phyloP scores from a whole-genome alignment of 2,113 vertebrate species.

The Eulacestoma nigropectus region DNA sequence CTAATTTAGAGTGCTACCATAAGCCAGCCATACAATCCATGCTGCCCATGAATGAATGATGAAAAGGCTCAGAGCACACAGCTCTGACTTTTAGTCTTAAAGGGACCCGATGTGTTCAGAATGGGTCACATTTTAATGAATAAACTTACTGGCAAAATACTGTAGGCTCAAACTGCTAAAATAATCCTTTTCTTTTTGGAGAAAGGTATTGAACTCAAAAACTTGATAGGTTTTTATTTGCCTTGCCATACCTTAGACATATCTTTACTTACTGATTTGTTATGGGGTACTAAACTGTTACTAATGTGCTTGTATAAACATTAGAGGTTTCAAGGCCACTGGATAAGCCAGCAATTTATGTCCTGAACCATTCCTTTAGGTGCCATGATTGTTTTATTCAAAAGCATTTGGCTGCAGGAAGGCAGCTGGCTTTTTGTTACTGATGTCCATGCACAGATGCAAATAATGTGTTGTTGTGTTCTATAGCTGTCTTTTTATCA shows the following conservation, averaged over 20 bases:
- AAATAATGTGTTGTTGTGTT: not conserved
- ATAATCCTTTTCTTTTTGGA: not conserved
- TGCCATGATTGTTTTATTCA: conserved; percentile 26
- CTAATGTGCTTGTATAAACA: not conserved
- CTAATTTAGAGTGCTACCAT: conserved; percentile 61
- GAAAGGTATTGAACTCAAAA: not conserved
- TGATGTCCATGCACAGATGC: not conserved
- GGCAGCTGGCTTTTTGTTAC: conserved; percentile 7
- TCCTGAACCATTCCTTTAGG: conserved; percentile 27
- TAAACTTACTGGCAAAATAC: not conserved
- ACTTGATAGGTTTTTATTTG: not conserved
- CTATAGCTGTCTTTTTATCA: not conserved
- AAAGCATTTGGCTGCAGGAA: conserved; percentile 4
- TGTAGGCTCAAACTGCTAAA: not conserved
- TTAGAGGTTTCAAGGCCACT: not conserved
- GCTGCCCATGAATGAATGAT: conserved; percentile 60
- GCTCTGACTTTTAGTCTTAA: conserved; percentile 54
- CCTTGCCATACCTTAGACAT: not conserved
- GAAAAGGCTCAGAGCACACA: conserved; percentile 30
- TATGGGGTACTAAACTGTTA: not conserved
- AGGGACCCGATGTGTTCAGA: conserved; percentile 19
- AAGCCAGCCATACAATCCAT: conserved; percentile 50
- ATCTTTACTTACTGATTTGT: not conserved
- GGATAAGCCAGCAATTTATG: not conserved
- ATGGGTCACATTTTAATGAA: not conserved